Conservation (phyloP, 2,113 vertebrate genomes). For the Callocephalon fimbriatum region DNA sequence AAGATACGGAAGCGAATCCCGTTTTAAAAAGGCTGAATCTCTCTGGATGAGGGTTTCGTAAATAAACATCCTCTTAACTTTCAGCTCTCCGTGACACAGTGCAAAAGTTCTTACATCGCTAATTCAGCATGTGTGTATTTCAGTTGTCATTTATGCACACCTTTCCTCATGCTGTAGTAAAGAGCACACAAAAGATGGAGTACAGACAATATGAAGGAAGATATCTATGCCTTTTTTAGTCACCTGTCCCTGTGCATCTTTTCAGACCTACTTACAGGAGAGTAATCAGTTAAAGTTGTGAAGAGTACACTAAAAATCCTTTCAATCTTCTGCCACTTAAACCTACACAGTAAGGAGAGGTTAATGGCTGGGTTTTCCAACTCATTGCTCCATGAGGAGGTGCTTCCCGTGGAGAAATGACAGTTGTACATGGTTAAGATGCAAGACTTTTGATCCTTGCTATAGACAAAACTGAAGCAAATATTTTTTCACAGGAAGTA, state of each 20-base stretch:
- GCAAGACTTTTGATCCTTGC: background rate
- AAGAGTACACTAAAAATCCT: background rate
- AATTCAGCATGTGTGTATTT: background rate
- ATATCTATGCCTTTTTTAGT: background rate
- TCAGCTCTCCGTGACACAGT: background rate
- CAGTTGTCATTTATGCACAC: too few relatives aligned
- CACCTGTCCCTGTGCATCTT: background rate
- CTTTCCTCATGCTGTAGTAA: background rate
- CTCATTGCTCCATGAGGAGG: background rate
- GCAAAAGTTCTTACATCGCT: background rate
- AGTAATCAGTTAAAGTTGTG: background rate
- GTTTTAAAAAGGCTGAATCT: constrained; percentile 58
- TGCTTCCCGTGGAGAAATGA: background rate
- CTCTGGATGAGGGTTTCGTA: constrained; percentile 55
- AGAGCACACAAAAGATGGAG: background rate
- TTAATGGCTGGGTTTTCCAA: background rate
- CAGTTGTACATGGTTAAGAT: background rate
- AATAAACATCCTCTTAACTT: constrained; percentile 74
- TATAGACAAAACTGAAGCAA: background rate
- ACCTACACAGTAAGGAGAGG: background rate
- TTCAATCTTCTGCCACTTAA: background rate
- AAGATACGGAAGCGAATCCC: background rate
- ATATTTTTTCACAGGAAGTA: background rate
- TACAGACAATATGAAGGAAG: background rate
- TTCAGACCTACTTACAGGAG: background rate